These are phyloP conservation scores for Heterocephalus glaber DNA, from an alignment of 2,113 vertebrate species.

Conservation along the genomic window DNA sequence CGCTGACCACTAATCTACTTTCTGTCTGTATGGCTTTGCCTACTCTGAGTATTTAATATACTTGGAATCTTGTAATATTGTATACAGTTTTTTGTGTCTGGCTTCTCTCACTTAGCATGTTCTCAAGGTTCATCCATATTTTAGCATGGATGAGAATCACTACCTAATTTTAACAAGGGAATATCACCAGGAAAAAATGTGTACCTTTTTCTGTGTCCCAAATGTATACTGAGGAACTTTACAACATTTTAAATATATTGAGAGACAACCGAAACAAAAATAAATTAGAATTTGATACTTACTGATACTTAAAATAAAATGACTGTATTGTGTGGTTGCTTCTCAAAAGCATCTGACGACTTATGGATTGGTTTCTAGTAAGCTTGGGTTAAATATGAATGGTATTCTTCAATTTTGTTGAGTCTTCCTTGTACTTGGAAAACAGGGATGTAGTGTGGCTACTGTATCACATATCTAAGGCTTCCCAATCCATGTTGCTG, in stretches of 20 bases:
- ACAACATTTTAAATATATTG: constrained; percentile 24
- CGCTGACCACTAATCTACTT: neutral
- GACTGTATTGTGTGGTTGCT: neutral
- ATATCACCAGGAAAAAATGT: neutral
- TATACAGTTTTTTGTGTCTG: neutral
- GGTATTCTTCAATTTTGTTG: constrained; percentile 11
- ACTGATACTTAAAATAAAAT: constrained; percentile 47
- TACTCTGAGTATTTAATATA: neutral
- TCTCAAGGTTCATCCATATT: neutral
- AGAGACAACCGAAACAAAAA: constrained; percentile 39
- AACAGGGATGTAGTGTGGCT: neutral
- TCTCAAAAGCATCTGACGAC: constrained; percentile 1
- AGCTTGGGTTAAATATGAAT: constrained; percentile 12
- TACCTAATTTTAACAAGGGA: neutral
- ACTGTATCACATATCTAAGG: constrained; percentile 20
- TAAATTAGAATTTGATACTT: constrained; percentile 37
- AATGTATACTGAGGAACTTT: constrained; percentile 3
- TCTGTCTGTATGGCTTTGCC: neutral
- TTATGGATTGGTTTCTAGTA: constrained; percentile 15
- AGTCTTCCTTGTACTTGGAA: neutral
- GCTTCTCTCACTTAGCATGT: neutral
- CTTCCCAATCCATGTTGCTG: constrained; percentile 75
- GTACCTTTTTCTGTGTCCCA: neutral
- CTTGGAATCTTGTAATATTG: neutral
- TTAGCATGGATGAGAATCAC: neutral